Conservation (phyloP, 1,140 invertebrate genomes). For the Dendrolimus kikuchii region DNA sequence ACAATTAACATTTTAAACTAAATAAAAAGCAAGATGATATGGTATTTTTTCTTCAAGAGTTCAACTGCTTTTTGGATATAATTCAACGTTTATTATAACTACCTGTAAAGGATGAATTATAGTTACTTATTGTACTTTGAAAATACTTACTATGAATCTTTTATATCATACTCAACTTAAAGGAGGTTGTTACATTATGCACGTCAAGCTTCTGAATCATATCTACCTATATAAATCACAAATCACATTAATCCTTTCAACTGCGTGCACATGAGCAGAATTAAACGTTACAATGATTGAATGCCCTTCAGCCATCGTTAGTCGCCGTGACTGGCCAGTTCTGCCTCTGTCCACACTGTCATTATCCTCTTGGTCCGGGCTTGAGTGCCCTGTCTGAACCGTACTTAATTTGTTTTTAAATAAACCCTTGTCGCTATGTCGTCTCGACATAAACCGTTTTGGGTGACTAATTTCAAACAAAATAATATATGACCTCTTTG, state of each 20-base stretch:
- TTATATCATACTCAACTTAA: no score
- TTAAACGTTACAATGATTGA: constrained; percentile 13
- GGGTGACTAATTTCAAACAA: not conserved
- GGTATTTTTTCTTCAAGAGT: no score
- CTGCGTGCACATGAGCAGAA: constrained; percentile 14
- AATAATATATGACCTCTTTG: no score
- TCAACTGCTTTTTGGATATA: no score
- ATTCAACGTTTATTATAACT: no score
- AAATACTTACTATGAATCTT: no score
- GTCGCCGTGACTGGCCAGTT: constrained; percentile 24
- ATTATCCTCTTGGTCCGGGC: constrained; percentile 17
- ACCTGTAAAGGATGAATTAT: no score
- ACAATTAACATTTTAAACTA: no score
- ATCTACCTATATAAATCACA: constrained; percentile 1
- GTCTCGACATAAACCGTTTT: not conserved
- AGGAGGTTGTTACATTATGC: no score
- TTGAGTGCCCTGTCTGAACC: constrained; percentile 21
- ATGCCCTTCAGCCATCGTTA: constrained; percentile 25
- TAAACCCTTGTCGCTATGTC: constrained; percentile 18
- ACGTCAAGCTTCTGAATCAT: not conserved
- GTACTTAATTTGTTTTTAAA: constrained; percentile 35
- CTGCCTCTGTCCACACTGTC: constrained; percentile 19
- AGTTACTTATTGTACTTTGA: no score
- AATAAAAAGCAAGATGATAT: no score
- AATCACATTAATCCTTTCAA: constrained; percentile 17